These are phyloP conservation scores for Brachionus rotundiformis DNA, from an alignment of 1,140 invertebrate species.

Conservation along the genomic window DNA sequence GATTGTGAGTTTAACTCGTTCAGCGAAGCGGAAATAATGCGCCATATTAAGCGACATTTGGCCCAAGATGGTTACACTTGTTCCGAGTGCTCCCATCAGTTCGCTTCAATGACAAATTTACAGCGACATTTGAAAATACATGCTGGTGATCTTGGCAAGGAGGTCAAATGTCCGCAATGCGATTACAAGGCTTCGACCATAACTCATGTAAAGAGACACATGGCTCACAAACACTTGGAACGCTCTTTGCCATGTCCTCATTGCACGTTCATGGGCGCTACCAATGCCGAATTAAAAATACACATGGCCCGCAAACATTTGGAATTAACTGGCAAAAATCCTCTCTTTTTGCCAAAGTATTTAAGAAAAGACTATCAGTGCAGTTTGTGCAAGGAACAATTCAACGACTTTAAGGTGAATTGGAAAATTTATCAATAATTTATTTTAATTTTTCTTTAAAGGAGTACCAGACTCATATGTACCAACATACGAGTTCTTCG, in stretches of 20 bases:
- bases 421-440: neutral
- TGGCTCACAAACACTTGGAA: conserved; percentile 52
- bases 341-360: conserved; percentile 33
- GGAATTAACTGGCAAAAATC: conserved; percentile 40
- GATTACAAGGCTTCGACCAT: conserved; percentile 44
- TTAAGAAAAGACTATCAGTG: conserved; percentile 51
- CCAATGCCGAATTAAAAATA: conserved; percentile 52
- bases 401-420: conserved; percentile 41
- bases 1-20: conserved; percentile 47
- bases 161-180: conserved; percentile 39
- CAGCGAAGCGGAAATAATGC: conserved; percentile 45
- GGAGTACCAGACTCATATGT: conserved; percentile 51
- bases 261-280: conserved; percentile 49
- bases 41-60: conserved; percentile 42
- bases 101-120: conserved; percentile 37
- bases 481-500: conserved; percentile 34
- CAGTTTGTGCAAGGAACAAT: conserved; percentile 35
- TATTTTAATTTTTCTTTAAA: neutral
- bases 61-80: conserved; percentile 51
- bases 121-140: conserved; percentile 47
- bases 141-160: neutral
- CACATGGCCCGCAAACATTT: conserved; percentile 51
- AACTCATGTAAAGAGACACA: conserved; percentile 51
- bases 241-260: conserved; percentile 51
- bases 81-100: conserved; percentile 5